A percentile compares a stretch with the other conserved stretches of the same genome.
Evolutionary conservation across 2,797 vertebrate genomes (phyloP).

Genomic region (Syngnathus acus): DNA sequence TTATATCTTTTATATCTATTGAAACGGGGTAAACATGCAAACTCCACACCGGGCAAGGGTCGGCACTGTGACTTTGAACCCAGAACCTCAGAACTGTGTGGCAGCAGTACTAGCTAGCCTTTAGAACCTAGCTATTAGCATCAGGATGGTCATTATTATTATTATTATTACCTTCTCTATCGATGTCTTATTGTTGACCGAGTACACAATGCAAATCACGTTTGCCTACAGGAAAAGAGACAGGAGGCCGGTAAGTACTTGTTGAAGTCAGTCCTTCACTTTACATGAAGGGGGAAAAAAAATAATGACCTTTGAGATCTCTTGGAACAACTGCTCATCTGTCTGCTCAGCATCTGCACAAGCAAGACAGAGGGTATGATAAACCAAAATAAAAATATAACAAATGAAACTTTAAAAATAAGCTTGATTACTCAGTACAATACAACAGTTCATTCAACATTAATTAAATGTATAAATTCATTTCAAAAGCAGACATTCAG

Average conservation of each 20-base stretch:
- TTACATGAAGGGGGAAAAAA: neutral
- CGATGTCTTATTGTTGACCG: slow-evolving; percentile 74
- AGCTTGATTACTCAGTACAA: neutral
- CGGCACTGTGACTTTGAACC: no score
- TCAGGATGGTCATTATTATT: neutral
- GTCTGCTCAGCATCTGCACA: slow-evolving; percentile 87
- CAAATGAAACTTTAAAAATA: neutral
- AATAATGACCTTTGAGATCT: slow-evolving; percentile 84
- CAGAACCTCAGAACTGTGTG: no score
- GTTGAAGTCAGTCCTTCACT: slow-evolving; percentile 9
- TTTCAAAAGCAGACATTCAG: neutral
- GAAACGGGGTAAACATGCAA: no score
- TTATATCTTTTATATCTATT: no score
- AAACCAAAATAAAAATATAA: no score
- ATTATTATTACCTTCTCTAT: slow-evolving; percentile 65
- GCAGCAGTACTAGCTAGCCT: no score
- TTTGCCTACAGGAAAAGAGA: slow-evolving; percentile 60
- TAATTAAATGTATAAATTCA: neutral
- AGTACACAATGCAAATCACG: slow-evolving; percentile 76
- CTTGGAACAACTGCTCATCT: slow-evolving; percentile 90
- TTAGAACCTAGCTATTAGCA: neutral
- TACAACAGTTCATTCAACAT: neutral
- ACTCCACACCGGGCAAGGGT: no score
- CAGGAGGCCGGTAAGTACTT: slow-evolving; percentile 15
- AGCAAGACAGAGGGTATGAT: neutral